phyloP scores from a whole-genome alignment of 2,888 invertebrate genomes.

The Rugalucina vietnamica region DNA sequence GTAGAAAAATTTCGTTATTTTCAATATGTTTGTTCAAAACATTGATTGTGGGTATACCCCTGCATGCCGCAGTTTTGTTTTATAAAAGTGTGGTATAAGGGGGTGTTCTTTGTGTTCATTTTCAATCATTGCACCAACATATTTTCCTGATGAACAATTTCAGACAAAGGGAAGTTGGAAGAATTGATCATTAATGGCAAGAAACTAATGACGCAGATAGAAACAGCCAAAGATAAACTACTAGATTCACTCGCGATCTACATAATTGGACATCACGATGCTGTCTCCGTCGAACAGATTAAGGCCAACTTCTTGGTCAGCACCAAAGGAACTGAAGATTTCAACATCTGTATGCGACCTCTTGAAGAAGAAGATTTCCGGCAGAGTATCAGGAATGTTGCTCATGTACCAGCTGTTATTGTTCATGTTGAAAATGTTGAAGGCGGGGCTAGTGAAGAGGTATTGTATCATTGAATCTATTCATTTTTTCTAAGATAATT shows the following conservation, averaged over 20 bases:
- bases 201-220: not conserved
- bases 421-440: not conserved
- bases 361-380: not conserved
- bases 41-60: too few species aligned
- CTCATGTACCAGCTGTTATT: not conserved
- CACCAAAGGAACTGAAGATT: not conserved
- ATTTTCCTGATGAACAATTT: too few species aligned
- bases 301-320: not conserved
- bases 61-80: too few species aligned
- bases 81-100: too few species aligned
- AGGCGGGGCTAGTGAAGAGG: not conserved
- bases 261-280: not conserved
- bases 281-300: not conserved
- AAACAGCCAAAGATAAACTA: not conserved
- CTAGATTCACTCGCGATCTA: not conserved
- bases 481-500: too few species aligned
- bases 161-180: not conserved
- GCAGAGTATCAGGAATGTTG: not conserved
- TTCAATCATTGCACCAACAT: too few species aligned
- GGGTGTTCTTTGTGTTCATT: too few species aligned
- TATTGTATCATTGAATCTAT: too few species aligned
- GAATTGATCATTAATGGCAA: not conserved
- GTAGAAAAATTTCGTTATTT: too few species aligned
- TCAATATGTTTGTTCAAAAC: too few species aligned
- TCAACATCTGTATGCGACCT: not conserved